A percentile compares a stretch with the other conserved stretches of the same genome.
phyloP scores from a whole-genome alignment of 1,140 invertebrate genomes.

The Samia ricini region DNA sequence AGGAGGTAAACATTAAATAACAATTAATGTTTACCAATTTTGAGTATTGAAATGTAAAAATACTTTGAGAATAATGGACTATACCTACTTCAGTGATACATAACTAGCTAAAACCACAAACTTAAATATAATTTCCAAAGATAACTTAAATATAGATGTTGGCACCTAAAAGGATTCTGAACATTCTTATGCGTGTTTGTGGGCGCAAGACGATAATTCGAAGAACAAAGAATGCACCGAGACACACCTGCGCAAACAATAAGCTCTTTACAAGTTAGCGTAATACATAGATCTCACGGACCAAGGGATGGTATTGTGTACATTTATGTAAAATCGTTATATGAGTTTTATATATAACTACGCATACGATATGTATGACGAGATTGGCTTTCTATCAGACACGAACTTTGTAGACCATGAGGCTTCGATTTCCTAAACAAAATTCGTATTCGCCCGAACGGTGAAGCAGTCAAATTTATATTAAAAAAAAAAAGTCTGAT shows the following conservation, averaged over 20 bases:
- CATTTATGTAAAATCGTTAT: background rate
- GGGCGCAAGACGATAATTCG: constrained; percentile 60
- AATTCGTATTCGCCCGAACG: constrained; percentile 2
- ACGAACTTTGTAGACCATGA: background rate
- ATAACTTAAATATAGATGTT: constrained; percentile 8
- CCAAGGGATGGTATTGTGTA: constrained; percentile 28
- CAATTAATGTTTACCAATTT: too few relatives aligned
- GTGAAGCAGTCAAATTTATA: background rate
- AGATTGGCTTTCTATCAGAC: background rate
- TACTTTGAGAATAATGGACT: too few relatives aligned
- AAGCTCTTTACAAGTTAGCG: constrained; percentile 42
- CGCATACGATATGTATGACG: background rate
- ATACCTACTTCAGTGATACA: too few relatives aligned
- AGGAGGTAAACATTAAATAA: too few relatives aligned
- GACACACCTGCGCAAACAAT: constrained; percentile 67
- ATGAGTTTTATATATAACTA: background rate
- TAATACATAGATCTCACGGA: constrained; percentile 33
- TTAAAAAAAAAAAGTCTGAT: too few relatives aligned
- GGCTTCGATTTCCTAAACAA: constrained; percentile 1
- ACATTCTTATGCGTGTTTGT: constrained; percentile 44
- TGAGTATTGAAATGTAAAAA: too few relatives aligned
- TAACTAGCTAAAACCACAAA: background rate
- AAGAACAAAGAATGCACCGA: constrained; percentile 65
- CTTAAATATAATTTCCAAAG: background rate
- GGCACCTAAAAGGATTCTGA: constrained; percentile 32